Evolutionary conservation across 2,113 vertebrate species (phyloP).

Genomic region (Nesogale talazaci): DNA sequence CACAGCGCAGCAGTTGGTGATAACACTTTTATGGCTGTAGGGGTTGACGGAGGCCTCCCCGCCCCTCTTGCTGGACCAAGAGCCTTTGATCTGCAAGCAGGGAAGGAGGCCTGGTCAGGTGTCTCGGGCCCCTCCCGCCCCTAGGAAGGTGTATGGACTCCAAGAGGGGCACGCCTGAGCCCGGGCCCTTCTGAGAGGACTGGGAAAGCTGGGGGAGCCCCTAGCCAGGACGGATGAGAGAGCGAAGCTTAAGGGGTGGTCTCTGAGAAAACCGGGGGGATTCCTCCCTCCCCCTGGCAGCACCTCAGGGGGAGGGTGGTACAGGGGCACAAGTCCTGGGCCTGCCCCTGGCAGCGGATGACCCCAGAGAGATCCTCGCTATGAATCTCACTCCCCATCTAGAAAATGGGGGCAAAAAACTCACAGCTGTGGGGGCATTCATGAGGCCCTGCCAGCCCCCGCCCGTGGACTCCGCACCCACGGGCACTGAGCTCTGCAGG

Average conservation of each 20-base stretch:
- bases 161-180: neutral
- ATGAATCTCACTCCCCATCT: slow-evolving; percentile 8
- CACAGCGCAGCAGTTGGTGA: slow-evolving; percentile 96
- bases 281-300: neutral
- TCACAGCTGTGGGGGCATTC: neutral
- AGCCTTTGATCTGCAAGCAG: slow-evolving; percentile 93
- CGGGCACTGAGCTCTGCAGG: neutral
- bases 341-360: neutral
- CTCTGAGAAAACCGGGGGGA: neutral
- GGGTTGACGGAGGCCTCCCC: slow-evolving; percentile 93
- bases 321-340: neutral
- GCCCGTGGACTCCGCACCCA: neutral
- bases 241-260: neutral
- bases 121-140: neutral
- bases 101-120: neutral
- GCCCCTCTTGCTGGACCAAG: slow-evolving; percentile 95
- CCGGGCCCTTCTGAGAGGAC: neutral
- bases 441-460: neutral
- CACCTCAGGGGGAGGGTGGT: neutral
- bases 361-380: neutral
- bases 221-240: neutral
- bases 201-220: neutral
- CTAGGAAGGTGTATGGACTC: neutral
- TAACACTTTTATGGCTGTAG: slow-evolving; percentile 95
- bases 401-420: neutral